Evolutionary conservation across 2,888 invertebrate species (phyloP), one percentile per base, ranked within the genome.

Genomic region (Crioceris asparagi): DNA sequence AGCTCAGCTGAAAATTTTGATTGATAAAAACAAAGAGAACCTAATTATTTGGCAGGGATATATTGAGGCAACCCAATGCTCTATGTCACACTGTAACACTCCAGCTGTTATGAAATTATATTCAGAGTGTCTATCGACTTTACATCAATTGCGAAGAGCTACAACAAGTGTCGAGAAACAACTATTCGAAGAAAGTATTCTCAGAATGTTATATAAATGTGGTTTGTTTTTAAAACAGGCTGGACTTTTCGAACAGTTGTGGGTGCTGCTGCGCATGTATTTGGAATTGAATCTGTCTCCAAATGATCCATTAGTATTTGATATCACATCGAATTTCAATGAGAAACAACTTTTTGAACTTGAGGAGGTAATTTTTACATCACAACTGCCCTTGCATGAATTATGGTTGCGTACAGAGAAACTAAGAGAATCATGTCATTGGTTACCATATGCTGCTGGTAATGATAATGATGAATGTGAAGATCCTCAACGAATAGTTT

Each of bases 391-490:
- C 17, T 65, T 79, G 54, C 72, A 76, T 55, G 77, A 78, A 48
- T 68, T 84, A 45, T 86, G 85, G 86, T 65, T 77, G 47, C 72
- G 85, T 42, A 74, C 79, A 40, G 85, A 84, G 63, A 75, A 77
- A 8, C 64, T 82, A 36, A 71, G 84, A n/a, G 80, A 77, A 52
- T 72, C 75, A 12, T 77, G 73, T 50, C 79, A 79, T 62, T 85
- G 81, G 73, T 67, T 80, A 23, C 76, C 80, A 2, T 66, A 62
- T 19, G 19, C 31, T 6, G 41, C 6, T 4, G 3, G 11, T 25
- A 7, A 18, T 5, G 19, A 11, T 29, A 55, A 65, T n/a, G 66
- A 48, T n/a, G 63, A 46, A 25, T 66, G 72, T 54, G 68, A 70
- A 50, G 77, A 77, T 68, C 70, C 79, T 42, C 75, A 82, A 61